These are phyloP conservation scores for Eupithecia inturbata DNA, from an alignment of 2,888 invertebrate species.

Conservation along the genomic window DNA sequence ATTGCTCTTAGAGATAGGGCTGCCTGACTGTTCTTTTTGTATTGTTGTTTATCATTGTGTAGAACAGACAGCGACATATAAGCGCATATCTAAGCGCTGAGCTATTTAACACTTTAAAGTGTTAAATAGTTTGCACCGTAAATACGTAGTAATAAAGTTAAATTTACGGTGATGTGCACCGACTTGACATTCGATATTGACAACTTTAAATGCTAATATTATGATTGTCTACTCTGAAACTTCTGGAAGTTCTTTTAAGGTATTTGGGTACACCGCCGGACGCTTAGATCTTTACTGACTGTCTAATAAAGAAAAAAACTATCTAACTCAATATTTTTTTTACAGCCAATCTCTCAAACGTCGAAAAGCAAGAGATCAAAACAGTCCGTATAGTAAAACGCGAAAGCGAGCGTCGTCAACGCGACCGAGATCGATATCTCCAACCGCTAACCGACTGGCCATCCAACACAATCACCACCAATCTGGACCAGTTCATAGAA, in stretches of 20 bases:
- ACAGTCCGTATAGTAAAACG: slow-evolving; percentile 97
- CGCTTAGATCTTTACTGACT: background rate
- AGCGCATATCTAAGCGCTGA: too few species aligned
- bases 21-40: background rate
- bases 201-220: too few species aligned
- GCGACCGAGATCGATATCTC: slow-evolving; percentile 89
- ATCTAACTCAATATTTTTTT: slow-evolving; percentile 1
- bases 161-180: too few species aligned
- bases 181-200: too few species aligned
- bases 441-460: slow-evolving; percentile 81
- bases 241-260: too few species aligned
- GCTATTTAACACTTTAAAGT: too few species aligned
- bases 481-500: slow-evolving; percentile 78
- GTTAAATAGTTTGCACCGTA: too few species aligned
- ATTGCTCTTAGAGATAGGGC: background rate
- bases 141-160: too few species aligned
- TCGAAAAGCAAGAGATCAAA: slow-evolving; percentile 95
- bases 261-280: too few species aligned
- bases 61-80: background rate
- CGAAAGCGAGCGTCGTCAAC: slow-evolving; percentile 93
- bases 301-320: background rate
- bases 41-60: too few species aligned
- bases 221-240: too few species aligned
- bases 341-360: slow-evolving; percentile 87
- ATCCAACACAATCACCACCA: slow-evolving; percentile 68